Base-by-base conservation (phyloP, 2,888 invertebrate genomes). In the Zelleria hepariella region DNA sequence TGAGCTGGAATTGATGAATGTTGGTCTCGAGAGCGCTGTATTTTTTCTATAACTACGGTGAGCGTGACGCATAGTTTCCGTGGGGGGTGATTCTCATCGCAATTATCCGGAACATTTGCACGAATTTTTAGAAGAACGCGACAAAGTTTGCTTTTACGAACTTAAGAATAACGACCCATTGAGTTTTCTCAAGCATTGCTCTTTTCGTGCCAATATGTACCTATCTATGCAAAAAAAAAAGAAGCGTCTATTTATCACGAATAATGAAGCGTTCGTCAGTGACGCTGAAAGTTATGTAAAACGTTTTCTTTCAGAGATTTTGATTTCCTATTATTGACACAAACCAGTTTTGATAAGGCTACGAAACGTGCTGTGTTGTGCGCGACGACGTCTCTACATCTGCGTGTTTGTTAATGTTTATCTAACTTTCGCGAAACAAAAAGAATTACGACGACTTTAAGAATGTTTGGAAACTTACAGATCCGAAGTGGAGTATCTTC, bases 401-500 rank as follows among this genome's bases (percentile, higher is more conserved):
- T 42, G 32, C 32, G 32, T 42, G 32, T 15, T 3, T 42, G 32
- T 32, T 32, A 42, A 42, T 42, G 20, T 51, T 51, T 51, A 54
- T 42, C 15, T 42, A 42, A 42, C 32, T 15, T 42, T 24, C 26
- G 24, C 24, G 54, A 18, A 15, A 54, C 54, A 54, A 54, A n/a
- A 2, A 8, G 54, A 54, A n/a, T 26, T 26, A 54, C n/a, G 24
- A 26, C 54, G 54, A 32, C 8, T 32, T 18, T 26, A 56, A 23
- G 24, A 26, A 32, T 56, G 27, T 54, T 10, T 47, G 6, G 23
- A 48, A 23, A 82, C 88, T 88, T 71, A 87, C 87, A 87, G 71
- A 68, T 88, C 87, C 20, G 87, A 87, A 62, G 86, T 83, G 62
- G 88, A 87, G 68, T 81, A 86, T 75, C 88, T 81, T 64, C 87